A percentile compares a stretch with the other conserved stretches of the same genome.
phyloP scores from a whole-genome alignment of 2,888 invertebrate genomes.

The Dryobotodes eremita region DNA sequence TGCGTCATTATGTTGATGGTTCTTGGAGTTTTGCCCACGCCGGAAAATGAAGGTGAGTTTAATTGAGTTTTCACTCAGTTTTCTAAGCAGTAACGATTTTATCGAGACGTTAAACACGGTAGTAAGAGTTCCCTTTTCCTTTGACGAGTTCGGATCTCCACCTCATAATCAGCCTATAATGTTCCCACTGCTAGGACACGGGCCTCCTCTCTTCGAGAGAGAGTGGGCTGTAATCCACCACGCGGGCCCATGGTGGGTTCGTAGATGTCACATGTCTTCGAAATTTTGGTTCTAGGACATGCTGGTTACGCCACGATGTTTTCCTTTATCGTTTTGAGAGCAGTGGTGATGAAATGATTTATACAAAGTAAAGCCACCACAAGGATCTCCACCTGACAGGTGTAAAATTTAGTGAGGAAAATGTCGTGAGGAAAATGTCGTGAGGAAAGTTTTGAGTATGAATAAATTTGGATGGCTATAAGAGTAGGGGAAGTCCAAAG shows the following conservation, averaged over 20 bases:
- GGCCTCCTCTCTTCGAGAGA: no score
- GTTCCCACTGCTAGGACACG: no score
- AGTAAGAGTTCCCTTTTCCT: not conserved
- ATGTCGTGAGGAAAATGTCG: not conserved
- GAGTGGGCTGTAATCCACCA: no score
- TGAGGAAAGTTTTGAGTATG: not conserved
- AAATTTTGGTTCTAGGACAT: no score
- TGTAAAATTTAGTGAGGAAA: not conserved
- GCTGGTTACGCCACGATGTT: no score
- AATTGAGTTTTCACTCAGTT: constrained; percentile 29
- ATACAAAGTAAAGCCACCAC: no score
- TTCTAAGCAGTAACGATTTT: constrained; percentile 13
- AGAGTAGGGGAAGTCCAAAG: not conserved
- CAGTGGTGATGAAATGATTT: no score
- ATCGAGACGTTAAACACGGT: not conserved
- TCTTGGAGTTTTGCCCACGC: constrained; percentile 50
- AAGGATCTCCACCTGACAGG: not conserved
- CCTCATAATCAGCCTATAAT: no score
- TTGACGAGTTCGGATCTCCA: not conserved
- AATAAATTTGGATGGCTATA: not conserved
- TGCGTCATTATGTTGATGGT: constrained; percentile 30
- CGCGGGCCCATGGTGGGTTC: no score
- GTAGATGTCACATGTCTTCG: no score
- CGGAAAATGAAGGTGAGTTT: constrained; percentile 31
- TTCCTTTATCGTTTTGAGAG: no score